phyloP scores from a whole-genome alignment of 1,140 invertebrate genomes.

The Battus philenor region DNA sequence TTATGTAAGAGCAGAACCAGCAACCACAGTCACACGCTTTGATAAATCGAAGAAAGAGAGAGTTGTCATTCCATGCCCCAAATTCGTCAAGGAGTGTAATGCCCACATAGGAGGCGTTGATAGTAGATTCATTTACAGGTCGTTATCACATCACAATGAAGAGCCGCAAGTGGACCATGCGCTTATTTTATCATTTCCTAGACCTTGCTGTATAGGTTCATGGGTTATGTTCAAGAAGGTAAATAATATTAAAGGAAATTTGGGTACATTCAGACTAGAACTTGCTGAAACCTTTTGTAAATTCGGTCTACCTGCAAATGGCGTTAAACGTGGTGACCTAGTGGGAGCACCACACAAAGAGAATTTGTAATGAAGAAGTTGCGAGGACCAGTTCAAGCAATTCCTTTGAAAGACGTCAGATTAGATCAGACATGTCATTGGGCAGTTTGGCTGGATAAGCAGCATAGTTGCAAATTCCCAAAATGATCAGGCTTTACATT shows the following conservation, averaged over 20 bases:
- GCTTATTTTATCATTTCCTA: conserved; percentile 55
- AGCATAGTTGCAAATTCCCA: conserved; percentile 46
- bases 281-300: conserved; percentile 36
- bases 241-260: conserved; percentile 38
- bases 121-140: conserved; percentile 55
- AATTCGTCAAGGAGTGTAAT: conserved; percentile 70
- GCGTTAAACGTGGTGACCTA: conserved; percentile 32
- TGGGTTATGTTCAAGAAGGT: conserved; percentile 41
- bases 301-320: conserved; percentile 41
- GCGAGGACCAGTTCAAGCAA: conserved; percentile 37
- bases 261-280: conserved; percentile 36
- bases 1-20: conserved; percentile 34
- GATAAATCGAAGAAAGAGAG: conserved; percentile 42
- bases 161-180: conserved; percentile 57
- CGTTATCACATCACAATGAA: conserved; percentile 58
- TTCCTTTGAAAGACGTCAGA: too few species aligned
- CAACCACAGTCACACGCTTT: conserved; percentile 29
- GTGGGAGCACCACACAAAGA: conserved; percentile 34
- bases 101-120: conserved; percentile 70
- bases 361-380: conserved; percentile 42
- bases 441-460: too few species aligned
- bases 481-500: conserved; percentile 43
- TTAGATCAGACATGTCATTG: too few species aligned
- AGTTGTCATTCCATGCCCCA: conserved; percentile 60
- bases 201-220: conserved; percentile 42